These are phyloP conservation scores for Phylloscopus whistleri DNA, from an alignment of 2,113 vertebrate genomes.

Conservation along the genomic window DNA sequence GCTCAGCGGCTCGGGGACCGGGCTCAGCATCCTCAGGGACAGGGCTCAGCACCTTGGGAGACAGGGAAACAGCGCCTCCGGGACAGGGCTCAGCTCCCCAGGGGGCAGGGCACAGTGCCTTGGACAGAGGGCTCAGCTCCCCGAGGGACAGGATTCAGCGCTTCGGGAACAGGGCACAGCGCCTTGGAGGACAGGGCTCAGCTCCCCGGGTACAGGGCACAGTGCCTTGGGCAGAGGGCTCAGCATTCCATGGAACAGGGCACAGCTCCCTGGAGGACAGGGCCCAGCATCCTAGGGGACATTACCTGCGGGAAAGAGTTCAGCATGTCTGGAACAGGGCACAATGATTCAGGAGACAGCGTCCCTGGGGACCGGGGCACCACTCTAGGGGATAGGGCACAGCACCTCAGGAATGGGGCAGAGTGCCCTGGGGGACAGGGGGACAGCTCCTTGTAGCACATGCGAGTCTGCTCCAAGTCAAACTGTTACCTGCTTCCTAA, in stretches of 20 bases:
- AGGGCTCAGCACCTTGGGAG: background rate
- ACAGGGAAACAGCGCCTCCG: background rate
- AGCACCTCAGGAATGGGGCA: background rate
- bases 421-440: background rate
- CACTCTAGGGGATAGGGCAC: background rate
- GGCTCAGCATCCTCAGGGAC: background rate
- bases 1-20: no score
- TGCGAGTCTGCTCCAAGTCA: rapidly evolving
- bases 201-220: no score
- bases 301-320: background rate
- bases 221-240: background rate
- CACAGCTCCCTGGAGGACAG: no score
- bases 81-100: rapidly evolving
- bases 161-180: background rate
- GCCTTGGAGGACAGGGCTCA: no score
- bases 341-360: background rate
- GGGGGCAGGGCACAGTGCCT: background rate
- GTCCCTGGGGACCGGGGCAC: background rate
- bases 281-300: background rate
- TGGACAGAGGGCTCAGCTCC: no score
- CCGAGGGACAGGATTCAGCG: no score
- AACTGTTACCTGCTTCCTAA: background rate
- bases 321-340: background rate
- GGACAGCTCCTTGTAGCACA: rapidly evolving
- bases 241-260: no score